Conservation (phyloP, 2,797 vertebrate species). For the Eurystomus glaucurus region DNA sequence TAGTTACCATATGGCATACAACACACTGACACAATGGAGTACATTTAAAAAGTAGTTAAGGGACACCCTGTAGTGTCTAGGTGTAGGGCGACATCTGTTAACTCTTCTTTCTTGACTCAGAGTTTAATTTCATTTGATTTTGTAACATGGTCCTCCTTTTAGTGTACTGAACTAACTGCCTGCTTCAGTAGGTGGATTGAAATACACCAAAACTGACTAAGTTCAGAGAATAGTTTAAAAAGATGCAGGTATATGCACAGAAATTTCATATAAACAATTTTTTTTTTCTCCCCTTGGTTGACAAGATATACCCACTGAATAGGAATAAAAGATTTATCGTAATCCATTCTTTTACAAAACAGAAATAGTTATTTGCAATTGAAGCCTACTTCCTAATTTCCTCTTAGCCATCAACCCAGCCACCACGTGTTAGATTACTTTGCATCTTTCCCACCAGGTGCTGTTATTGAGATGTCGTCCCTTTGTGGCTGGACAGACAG, state of each 20-base stretch:
- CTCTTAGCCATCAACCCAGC: neutral
- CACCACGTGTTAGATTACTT: neutral
- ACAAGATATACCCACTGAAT: neutral
- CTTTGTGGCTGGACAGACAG: neutral
- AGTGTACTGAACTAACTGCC: neutral
- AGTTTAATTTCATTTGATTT: conserved; percentile 23
- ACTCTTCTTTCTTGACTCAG: conserved; percentile 9
- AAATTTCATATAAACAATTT: neutral
- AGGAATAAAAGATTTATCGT: neutral
- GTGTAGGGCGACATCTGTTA: conserved; percentile 52
- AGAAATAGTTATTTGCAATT: neutral
- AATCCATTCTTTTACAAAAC: neutral
- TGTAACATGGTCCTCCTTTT: neutral
- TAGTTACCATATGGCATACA: conserved; percentile 14
- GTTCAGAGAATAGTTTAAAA: neutral
- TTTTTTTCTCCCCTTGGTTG: neutral
- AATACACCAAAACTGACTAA: neutral
- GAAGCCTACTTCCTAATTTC: neutral
- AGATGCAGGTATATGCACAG: neutral
- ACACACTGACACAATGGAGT: neutral
- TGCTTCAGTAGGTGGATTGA: neutral
- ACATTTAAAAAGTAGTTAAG: conserved; percentile 46
- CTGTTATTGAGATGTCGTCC: neutral
- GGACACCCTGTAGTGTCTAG: conserved; percentile 43
- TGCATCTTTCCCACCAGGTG: neutral